Conservation (phyloP, 1,140 invertebrate species). For the Steinernema khuongi region DNA sequence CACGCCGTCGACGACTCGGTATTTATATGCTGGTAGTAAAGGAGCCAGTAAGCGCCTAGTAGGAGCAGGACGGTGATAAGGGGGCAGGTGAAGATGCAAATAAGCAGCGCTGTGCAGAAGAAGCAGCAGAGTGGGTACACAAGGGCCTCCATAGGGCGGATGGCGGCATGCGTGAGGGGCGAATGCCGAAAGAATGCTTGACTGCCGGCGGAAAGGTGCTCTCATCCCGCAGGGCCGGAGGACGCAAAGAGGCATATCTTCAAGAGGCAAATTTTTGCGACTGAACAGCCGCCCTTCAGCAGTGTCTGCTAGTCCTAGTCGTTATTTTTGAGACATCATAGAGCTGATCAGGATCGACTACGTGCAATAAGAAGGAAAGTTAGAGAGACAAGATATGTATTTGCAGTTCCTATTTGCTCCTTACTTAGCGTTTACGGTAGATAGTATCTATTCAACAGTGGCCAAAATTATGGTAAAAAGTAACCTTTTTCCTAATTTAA, state of each 20-base stretch:
- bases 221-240: background rate
- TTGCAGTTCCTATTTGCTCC: too few relatives aligned
- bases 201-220: background rate
- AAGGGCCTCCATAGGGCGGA: background rate
- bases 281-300: background rate
- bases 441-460: too few relatives aligned
- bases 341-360: too few relatives aligned
- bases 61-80: background rate
- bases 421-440: too few relatives aligned
- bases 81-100: background rate
- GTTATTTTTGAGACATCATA: too few relatives aligned
- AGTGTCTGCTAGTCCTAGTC: too few relatives aligned
- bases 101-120: background rate
- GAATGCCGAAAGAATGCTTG: background rate
- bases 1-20: background rate
- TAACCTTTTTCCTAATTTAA: too few relatives aligned
- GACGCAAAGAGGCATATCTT: background rate
- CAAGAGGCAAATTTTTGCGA: constrained; percentile 8
- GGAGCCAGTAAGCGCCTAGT: background rate
- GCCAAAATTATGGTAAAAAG: too few relatives aligned
- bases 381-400: too few relatives aligned
- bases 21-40: background rate
- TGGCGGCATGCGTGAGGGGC: background rate
- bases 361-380: too few relatives aligned
- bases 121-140: background rate